Base-by-base conservation (phyloP, 2,888 invertebrate genomes). In the Parnassius glacialis region DNA sequence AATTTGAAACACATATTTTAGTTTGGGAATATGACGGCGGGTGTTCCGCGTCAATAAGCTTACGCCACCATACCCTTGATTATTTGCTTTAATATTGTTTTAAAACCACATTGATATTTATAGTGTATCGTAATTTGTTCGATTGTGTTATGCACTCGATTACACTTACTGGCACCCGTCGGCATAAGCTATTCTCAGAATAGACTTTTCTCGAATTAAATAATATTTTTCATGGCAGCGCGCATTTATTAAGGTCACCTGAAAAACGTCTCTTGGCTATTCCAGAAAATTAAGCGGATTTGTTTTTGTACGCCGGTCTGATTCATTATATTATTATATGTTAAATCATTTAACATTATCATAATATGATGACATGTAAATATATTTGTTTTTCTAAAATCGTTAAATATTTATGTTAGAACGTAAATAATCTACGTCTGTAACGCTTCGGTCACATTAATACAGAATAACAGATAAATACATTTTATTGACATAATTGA, bases 111-210 rank as follows among this genome's bases (percentile, higher is more conserved):
- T 57, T 55, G 53, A 57, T 64, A 64, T 64, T 67, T 65, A 57
- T 64, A 58, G 52, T 57, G 54, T 57, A 55, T 57, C 59, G 61
- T 58, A 61, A 34, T 62, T 70, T 60, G 54, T 55, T 51, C 50
- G 60, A 51, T 25, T 34, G 34, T 34, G 34, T 34, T 34, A 34
- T 34, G 78, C 79, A 76, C 78, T 68, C 71, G 68, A 76, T 72
- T 75, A 72, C 74, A 65, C 62, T 71, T 67, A 74, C 71, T 74
- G 74, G 69, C 74, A 74, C 72, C 68, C 70, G 72, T 69, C 68
- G 76, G 74, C 77, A 72, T 71, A 69, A 68, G 73, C 74, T 83
- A 81, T 83, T 83, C 76, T 76, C 63, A 72, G 75, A 81, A 77
- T 75, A 79, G 71, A 72, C 43, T 68, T 73, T 65, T 68, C 70